Percentiles rank a stretch among this genome's conserved stretches.
Evolutionary conservation across 2,888 invertebrate species (phyloP).

Genomic region (Adineta ricciae): DNA sequence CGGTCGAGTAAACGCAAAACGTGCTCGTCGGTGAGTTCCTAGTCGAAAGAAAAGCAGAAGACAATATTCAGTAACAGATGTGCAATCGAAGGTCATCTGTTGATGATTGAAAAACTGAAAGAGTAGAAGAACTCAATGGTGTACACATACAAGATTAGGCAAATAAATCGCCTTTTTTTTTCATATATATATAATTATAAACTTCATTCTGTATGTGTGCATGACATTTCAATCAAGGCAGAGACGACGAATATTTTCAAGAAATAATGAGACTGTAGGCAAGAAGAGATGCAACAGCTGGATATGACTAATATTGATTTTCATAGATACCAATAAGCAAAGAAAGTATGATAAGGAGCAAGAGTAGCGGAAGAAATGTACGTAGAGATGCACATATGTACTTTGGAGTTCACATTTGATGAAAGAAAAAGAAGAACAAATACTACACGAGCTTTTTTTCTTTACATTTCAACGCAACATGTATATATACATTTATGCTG

Average conservation of each 20-base stretch:
- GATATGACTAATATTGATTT: neutral
- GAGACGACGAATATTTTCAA: neutral
- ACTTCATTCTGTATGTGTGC: neutral
- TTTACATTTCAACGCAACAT: neutral
- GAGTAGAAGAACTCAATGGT: neutral
- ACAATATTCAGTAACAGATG: neutral
- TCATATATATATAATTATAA: neutral
- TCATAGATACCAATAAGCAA: neutral
- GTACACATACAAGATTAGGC: neutral
- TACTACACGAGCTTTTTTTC: neutral
- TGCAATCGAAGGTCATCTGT: neutral
- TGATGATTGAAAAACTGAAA: neutral
- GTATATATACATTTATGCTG: neutral
- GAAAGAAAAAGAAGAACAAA: neutral
- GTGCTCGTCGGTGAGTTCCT: neutral
- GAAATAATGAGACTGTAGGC: neutral
- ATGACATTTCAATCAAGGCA: neutral
- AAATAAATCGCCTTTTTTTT: neutral
- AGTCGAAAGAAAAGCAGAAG: neutral
- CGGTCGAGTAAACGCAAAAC: neutral
- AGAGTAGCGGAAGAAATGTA: neutral
- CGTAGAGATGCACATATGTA: neutral
- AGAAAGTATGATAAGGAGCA: neutral
- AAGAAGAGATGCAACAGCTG: neutral
- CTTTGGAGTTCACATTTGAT: neutral